phyloP scores from a whole-genome alignment of 1,140 invertebrate genomes.

The Panulirus ornatus region DNA sequence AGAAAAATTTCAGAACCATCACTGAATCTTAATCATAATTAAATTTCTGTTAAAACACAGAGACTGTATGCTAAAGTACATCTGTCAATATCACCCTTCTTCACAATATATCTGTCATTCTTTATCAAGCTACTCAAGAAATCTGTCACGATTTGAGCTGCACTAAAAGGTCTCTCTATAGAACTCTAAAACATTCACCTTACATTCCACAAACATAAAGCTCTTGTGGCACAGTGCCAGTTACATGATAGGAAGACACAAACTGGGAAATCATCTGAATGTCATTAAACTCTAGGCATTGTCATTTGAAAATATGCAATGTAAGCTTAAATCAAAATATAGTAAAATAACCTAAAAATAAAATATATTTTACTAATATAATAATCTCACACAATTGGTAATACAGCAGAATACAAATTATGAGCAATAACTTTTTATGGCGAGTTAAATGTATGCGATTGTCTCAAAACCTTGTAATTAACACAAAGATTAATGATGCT shows the following conservation, averaged over 20 bases:
- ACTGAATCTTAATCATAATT: background rate
- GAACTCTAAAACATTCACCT: constrained; percentile 1
- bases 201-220: constrained; percentile 6
- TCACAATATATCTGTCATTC: background rate
- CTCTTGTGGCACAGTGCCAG: background rate
- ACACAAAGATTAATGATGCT: background rate
- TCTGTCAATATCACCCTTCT: background rate
- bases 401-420: background rate
- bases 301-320: background rate
- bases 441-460: background rate
- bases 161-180: constrained; percentile 7
- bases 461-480: background rate
- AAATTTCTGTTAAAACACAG: background rate
- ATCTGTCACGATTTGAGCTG: constrained; percentile 3
- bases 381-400: background rate
- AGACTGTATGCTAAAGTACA: background rate
- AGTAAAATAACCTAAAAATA: too few relatives aligned
- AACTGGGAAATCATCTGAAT: constrained; percentile 7
- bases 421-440: background rate
- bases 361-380: background rate
- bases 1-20: background rate
- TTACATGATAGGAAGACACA: background rate
- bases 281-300: background rate
- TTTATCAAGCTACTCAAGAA: background rate
- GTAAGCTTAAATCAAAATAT: background rate